Percentiles rank a stretch among this genome's conserved stretches.
phyloP scores from a whole-genome alignment of 2,888 invertebrate genomes.

The Chorisops tibialis region DNA sequence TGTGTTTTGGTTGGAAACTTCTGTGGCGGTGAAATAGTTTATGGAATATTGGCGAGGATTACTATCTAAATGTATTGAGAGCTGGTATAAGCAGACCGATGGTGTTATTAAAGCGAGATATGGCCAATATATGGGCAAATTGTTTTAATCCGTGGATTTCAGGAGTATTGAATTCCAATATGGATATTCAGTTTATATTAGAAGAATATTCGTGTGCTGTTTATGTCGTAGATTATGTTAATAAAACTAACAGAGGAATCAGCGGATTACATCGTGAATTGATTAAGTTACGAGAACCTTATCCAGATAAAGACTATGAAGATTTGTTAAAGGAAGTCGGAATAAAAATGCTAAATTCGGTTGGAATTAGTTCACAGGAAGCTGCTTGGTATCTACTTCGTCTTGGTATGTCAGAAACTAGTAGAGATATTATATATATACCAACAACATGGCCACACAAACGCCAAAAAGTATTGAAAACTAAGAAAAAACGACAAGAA shows the following conservation, averaged over 20 bases:
- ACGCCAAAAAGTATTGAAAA: constrained; percentile 43
- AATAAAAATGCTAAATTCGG: constrained; percentile 41
- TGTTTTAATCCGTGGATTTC: no score
- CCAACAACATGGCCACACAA: constrained; percentile 48
- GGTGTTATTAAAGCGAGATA: no score
- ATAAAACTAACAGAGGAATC: constrained; percentile 32
- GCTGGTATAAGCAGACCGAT: no score
- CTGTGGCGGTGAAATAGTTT: no score
- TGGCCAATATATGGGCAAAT: no score
- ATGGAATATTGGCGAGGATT: no score
- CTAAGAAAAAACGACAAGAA: constrained; percentile 41
- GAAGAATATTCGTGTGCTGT: constrained; percentile 47
- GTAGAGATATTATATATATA: constrained; percentile 42
- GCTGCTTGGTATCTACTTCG: constrained; percentile 52
- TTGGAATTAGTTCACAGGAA: constrained; percentile 47
- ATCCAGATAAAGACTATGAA: constrained; percentile 44
- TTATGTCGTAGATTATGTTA: constrained; percentile 43
- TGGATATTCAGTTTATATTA: no score
- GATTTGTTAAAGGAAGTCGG: constrained; percentile 40
- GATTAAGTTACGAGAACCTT: constrained; percentile 8
- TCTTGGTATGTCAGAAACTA: constrained; percentile 48
- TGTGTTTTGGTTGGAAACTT: no score
- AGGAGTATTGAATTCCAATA: no score
- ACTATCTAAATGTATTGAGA: no score
- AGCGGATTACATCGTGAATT: background rate